Evolutionary conservation across 2,888 invertebrate genomes (phyloP), one percentile per base, ranked within the genome.

Genomic region (Bugulina stolonifera): DNA sequence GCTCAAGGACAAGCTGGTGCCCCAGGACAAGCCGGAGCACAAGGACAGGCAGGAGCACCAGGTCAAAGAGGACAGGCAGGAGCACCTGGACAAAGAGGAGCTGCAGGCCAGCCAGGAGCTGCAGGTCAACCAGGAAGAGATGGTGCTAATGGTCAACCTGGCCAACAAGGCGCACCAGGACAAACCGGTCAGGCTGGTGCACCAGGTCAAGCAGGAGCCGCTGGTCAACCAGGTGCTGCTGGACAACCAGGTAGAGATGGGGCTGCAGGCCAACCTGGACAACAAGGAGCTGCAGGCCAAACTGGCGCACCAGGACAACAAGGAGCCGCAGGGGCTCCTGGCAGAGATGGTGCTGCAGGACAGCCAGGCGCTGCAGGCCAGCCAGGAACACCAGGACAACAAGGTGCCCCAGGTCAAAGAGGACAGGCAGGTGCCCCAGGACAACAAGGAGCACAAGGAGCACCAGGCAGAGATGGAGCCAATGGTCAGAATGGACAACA

Each of bases 361-460:
- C 35, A 25, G n/a, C 54, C 35, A 18, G 73, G 73, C 14, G 64
- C 25, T 2, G 22, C 32, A 29, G 75, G 75, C 35, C 43, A 71
- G 54, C 27, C 27, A 23, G 75, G 75, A 27, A 25, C 34, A 34
- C 23, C 55, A 22, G 75, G 75, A 57, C 75, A 71, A 27, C 79
- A 79, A 5, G 81, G 81, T 71, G 75, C 54, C 29, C 52, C 57
- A 29, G 75, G 73, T 57, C 57, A 57, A 23, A 27, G 29, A 64
- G 64, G 64, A 18, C 64, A 64, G 32, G 64, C 27, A 29, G 64
- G 64, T 27, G 29, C 64, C 14, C 64, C 64, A 64, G 64, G 64
- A 64, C 64, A 34, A 64, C 14, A 25, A 14, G 64, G 64, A 25
- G 32, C 29, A 29, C 64, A 22, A 29, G 64, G 64, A 2, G 14